Evolutionary conservation across 1,140 invertebrate species (phyloP).

Genomic region (Theocolax elegans): DNA sequence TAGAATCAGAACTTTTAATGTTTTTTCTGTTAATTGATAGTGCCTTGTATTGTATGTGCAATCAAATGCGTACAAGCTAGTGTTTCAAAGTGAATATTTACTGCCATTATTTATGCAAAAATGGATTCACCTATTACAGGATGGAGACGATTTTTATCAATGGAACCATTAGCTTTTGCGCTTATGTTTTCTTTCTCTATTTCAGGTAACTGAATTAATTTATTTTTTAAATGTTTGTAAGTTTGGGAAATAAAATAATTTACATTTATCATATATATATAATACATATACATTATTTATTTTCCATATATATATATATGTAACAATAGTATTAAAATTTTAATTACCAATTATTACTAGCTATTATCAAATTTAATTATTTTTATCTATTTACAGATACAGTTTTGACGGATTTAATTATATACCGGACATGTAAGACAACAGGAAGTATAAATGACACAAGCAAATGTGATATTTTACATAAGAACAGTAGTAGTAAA

Average conservation of each 20-base stretch:
- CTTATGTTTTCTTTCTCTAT: slow-evolving; percentile 47
- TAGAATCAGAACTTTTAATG: no score
- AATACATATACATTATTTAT: neutral
- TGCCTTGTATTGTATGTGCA: no score
- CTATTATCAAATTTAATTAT: no score
- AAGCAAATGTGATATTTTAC: slow-evolving; percentile 66
- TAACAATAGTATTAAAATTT: neutral
- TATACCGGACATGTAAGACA: slow-evolving; percentile 68
- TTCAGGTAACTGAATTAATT: slow-evolving; percentile 46
- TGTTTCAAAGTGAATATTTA: no score
- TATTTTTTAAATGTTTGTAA: no score
- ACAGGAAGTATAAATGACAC: slow-evolving; percentile 65
- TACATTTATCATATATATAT: slow-evolving; percentile 9
- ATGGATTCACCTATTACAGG: slow-evolving; percentile 23
- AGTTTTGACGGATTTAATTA: slow-evolving; percentile 67
- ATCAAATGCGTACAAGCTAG: no score
- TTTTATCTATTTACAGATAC: slow-evolving; percentile 61
- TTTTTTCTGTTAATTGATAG: no score
- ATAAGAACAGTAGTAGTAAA: slow-evolving; percentile 64
- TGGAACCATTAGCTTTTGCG: slow-evolving; percentile 50
- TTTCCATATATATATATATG: neutral
- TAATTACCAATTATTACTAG: no score
- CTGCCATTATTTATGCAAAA: neutral
- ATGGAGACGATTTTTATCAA: slow-evolving; percentile 49
- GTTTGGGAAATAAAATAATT: no score